A percentile compares a stretch with the other conserved stretches of the same genome.
Evolutionary conservation across 92 coral and sea anemone species (phyloP).

Genomic region (Pocillopora meandrina): DNA sequence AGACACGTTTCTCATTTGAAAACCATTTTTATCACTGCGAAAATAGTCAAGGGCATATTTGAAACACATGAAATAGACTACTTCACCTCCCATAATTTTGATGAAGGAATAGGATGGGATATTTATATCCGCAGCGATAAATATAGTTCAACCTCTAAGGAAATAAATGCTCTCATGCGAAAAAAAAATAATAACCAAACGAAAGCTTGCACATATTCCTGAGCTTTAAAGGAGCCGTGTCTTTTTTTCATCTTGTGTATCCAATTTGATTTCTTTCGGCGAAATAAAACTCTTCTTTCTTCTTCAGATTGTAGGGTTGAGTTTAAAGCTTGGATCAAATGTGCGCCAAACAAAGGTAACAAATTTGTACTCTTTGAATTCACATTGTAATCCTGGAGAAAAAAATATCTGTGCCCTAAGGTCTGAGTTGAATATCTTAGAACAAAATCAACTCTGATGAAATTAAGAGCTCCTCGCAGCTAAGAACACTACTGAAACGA

Average conservation of each 20-base stretch:
- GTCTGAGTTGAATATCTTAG: no score
- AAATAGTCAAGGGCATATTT: neutral
- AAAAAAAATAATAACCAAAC: neutral
- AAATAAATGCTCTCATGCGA: no score
- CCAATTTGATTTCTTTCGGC: no score
- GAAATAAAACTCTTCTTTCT: neutral
- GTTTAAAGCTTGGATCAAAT: constrained; percentile 71
- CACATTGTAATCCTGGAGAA: no score
- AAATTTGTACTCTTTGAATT: neutral
- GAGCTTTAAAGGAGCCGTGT: neutral
- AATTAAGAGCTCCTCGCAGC: no score
- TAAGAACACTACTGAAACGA: no score
- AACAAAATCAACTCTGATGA: no score
- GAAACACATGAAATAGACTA: neutral
- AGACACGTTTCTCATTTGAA: neutral
- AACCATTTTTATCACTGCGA: neutral
- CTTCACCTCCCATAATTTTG: no score
- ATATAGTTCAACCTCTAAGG: no score
- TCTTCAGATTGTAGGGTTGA: constrained; percentile 65
- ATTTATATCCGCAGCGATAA: no score
- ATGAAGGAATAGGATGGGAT: no score
- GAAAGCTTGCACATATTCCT: neutral
- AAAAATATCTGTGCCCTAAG: neutral
- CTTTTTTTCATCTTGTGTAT: neutral
- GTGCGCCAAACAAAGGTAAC: constrained; percentile 69